Conservation (phyloP, 1,140 invertebrate genomes). For the Drosophila ambigua region DNA sequence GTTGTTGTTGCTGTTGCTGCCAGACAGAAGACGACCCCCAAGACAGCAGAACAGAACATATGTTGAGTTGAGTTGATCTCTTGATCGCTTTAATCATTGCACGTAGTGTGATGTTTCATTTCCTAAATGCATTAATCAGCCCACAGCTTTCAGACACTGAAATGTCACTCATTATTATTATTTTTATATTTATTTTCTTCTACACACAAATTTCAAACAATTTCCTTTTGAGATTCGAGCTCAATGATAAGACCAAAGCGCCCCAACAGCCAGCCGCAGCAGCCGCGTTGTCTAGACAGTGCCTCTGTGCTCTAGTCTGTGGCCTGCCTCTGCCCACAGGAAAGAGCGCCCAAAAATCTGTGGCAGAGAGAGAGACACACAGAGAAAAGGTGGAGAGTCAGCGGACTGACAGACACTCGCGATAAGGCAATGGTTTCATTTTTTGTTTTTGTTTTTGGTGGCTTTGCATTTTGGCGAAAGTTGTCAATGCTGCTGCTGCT, state of each 20-base stretch:
- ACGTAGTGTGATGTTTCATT: slow-evolving; percentile 39
- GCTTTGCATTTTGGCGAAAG: slow-evolving; percentile 55
- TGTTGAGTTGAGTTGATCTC: slow-evolving; percentile 42
- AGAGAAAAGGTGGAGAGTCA: slow-evolving; percentile 41
- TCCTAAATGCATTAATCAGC: slow-evolving; percentile 67
- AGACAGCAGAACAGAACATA: slow-evolving; percentile 36
- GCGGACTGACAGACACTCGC: slow-evolving; percentile 31
- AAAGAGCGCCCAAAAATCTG: slow-evolving; percentile 39
- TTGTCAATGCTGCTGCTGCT: slow-evolving; percentile 42
- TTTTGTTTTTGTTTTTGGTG: neutral
- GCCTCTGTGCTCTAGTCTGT: slow-evolving; percentile 1
- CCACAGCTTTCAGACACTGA: no score
- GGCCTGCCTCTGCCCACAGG: slow-evolving; percentile 54
- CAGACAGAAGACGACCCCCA: slow-evolving; percentile 12
- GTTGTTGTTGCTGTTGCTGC: neutral
- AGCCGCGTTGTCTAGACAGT: slow-evolving; percentile 58
- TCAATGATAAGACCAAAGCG: slow-evolving; percentile 59
- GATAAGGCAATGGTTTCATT: slow-evolving; percentile 56
- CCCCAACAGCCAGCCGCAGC: slow-evolving; percentile 1
- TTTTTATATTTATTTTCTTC: slow-evolving; percentile 18
- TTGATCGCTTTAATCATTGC: slow-evolving; percentile 45
- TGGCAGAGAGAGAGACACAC: no score
- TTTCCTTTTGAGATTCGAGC: slow-evolving; percentile 68
- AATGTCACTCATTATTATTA: slow-evolving; percentile 9
- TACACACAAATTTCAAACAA: slow-evolving; percentile 50